phyloP scores from a whole-genome alignment of 2,888 invertebrate genomes.

The Erpobdella octoculata region DNA sequence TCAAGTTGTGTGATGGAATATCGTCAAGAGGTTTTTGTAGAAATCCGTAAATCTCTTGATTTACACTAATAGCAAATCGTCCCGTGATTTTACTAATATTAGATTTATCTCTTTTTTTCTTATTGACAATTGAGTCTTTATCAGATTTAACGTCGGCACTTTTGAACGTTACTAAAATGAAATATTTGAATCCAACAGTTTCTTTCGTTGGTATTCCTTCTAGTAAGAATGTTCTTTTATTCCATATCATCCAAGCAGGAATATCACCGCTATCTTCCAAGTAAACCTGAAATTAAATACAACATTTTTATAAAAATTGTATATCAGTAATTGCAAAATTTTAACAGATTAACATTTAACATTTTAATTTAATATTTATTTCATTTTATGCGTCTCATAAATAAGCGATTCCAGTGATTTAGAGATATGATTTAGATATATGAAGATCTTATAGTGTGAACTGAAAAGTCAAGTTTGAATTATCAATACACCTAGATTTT shows the following conservation, averaged over 20 bases:
- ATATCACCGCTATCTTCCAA: constrained; percentile 37
- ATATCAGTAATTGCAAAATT: not conserved
- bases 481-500: no score
- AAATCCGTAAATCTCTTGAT: not conserved
- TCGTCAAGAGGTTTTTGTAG: constrained; percentile 4
- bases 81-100: not conserved
- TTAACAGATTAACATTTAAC: no score
- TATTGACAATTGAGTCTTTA: not conserved
- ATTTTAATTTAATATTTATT: no score
- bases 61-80: not conserved
- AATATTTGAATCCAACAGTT: constrained; percentile 63
- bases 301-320: not conserved
- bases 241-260: constrained; percentile 58
- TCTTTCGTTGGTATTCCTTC: constrained; percentile 63
- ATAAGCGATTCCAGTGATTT: no score
- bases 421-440: no score
- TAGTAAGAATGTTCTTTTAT: constrained; percentile 63
- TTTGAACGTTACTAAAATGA: constrained; percentile 51
- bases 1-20: not conserved
- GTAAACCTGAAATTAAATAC: constrained; percentile 30
- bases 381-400: no score
- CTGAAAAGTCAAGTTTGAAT: no score
- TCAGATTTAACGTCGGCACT: constrained; percentile 32
- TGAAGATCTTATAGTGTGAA: no score
- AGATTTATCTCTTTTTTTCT: not conserved